These are phyloP conservation scores for Coracopsis vasa DNA, from an alignment of 2,113 vertebrate genomes.

Conservation along the genomic window DNA sequence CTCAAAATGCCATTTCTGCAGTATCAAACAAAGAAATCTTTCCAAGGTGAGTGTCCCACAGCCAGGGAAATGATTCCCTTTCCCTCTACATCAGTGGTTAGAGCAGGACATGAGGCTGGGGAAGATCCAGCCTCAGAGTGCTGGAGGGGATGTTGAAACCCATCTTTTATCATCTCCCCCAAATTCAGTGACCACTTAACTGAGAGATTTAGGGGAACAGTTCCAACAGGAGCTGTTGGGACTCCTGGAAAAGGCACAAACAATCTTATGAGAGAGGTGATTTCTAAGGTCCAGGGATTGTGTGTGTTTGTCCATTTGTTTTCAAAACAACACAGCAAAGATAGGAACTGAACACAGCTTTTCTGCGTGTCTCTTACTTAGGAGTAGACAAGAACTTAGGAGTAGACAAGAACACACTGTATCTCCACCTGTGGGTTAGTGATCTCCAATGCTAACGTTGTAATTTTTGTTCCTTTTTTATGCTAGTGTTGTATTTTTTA, in stretches of 20 bases:
- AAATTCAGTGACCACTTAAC: not conserved
- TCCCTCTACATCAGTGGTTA: not conserved
- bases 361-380: not conserved
- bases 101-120: not conserved
- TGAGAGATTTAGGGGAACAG: not conserved
- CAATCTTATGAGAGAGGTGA: not conserved
- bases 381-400: not conserved
- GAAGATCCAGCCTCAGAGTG: not conserved
- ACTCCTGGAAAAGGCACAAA: not conserved
- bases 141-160: not conserved
- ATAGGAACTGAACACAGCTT: not conserved
- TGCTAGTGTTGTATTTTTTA: not conserved
- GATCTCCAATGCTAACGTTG: accelerated
- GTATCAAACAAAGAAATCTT: not conserved
- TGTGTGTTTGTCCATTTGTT: not conserved
- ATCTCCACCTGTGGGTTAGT: not conserved
- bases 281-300: not conserved
- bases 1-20: not conserved
- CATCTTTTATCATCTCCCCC: not conserved
- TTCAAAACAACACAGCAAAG: not conserved
- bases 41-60: not conserved
- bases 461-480: not conserved
- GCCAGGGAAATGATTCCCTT: not conserved
- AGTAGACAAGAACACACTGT: not conserved
- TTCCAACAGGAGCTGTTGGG: not conserved